Conservation (phyloP, 2,888 invertebrate genomes). For the Thumatha senex region DNA sequence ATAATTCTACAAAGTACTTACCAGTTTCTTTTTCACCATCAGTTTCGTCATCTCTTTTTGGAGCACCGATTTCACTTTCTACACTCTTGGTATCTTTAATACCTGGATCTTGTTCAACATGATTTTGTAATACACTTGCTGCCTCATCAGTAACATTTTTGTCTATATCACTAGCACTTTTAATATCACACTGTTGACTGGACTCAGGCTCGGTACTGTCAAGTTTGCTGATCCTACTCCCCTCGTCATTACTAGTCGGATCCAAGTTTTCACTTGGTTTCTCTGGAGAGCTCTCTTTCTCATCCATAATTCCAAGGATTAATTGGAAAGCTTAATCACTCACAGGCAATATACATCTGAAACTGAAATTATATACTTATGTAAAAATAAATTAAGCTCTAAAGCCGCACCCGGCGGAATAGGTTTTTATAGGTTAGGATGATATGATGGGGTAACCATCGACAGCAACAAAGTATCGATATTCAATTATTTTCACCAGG, state of each 20-base stretch:
- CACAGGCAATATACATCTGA: slow-evolving; percentile 55
- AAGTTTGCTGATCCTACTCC: too few relatives aligned
- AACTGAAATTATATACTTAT: slow-evolving; percentile 31
- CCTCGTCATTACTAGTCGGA: slow-evolving; percentile 24
- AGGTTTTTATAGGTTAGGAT: slow-evolving; percentile 67
- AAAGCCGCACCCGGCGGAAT: slow-evolving; percentile 62
- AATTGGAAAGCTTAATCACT: slow-evolving; percentile 46
- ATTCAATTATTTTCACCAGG: not conserved
- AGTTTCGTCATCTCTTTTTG: slow-evolving; percentile 36
- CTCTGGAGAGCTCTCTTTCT: slow-evolving; percentile 56
- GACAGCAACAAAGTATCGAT: slow-evolving; percentile 17
- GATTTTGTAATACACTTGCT: slow-evolving; percentile 57
- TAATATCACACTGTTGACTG: slow-evolving; percentile 23
- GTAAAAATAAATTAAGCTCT: not conserved
- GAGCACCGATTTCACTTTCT: slow-evolving; percentile 37
- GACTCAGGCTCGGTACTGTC: slow-evolving; percentile 15
- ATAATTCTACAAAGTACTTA: slow-evolving; percentile 16
- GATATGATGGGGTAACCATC: slow-evolving; percentile 23
- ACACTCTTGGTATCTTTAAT: slow-evolving; percentile 45
- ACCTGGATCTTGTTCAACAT: slow-evolving; percentile 59
- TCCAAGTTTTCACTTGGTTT: slow-evolving; percentile 41
- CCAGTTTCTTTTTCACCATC: slow-evolving; percentile 34
- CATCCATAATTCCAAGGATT: slow-evolving; percentile 65
- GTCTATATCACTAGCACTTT: slow-evolving; percentile 29
- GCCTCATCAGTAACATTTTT: slow-evolving; percentile 28